These are phyloP conservation scores for Tipula vernalis DNA, from an alignment of 2,888 invertebrate species.

Conservation along the genomic window DNA sequence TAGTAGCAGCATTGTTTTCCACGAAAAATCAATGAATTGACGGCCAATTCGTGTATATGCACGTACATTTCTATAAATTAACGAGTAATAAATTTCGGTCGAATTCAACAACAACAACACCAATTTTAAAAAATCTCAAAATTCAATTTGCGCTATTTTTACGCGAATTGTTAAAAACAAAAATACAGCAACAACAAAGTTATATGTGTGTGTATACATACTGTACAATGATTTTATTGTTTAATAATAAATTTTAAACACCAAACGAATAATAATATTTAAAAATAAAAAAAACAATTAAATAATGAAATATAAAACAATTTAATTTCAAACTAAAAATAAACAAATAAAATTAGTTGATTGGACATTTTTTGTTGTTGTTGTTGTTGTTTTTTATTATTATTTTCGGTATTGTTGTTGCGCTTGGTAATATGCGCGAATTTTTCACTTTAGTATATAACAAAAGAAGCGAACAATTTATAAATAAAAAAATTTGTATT, in stretches of 20 bases:
- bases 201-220: background rate
- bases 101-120: background rate
- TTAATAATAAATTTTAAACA: conserved; percentile 4
- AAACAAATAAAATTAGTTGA: conserved; percentile 4
- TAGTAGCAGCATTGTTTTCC: background rate
- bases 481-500: background rate
- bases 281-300: background rate
- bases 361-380: background rate
- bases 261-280: background rate
- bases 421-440: background rate
- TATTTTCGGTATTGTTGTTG: background rate
- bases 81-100: background rate
- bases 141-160: background rate
- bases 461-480: background rate
- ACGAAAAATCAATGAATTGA: background rate
- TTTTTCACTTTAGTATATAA: background rate
- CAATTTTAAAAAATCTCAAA: background rate
- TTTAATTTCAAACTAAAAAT: background rate
- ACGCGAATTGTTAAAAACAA: background rate
- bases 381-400: background rate
- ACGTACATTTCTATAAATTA: background rate
- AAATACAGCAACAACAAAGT: background rate
- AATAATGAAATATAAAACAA: background rate
- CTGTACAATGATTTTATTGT: background rate
- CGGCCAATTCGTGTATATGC: background rate